Evolutionary conservation across 1,140 invertebrate genomes (phyloP).

Genomic region (Lasioglossum albipes): DNA sequence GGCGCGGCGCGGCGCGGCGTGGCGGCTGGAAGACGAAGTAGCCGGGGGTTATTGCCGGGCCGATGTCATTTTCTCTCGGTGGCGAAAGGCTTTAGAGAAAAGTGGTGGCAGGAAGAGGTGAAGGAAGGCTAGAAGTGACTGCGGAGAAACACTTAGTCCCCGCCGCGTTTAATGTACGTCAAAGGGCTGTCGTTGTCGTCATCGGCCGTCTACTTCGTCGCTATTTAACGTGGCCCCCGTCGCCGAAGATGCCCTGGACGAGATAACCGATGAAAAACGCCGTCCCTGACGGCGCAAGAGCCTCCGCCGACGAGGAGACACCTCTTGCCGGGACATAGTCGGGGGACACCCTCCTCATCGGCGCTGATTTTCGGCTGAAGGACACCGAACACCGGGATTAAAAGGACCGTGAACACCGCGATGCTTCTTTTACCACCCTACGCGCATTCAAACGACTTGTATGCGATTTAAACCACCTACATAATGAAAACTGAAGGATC

Average conservation of each 20-base stretch:
- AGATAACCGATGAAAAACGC: constrained; percentile 68
- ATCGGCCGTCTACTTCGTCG: constrained; percentile 37
- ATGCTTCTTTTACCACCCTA: constrained; percentile 22
- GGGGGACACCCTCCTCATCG: neutral
- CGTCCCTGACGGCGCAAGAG: constrained; percentile 13
- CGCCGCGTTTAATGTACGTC: constrained; percentile 70
- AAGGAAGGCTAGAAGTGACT: constrained; percentile 50
- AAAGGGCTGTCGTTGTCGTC: constrained; percentile 65
- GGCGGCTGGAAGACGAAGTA: constrained; percentile 26
- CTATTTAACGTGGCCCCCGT: constrained; percentile 64
- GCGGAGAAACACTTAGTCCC: constrained; percentile 68
- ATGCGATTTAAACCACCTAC: neutral
- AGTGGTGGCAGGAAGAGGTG: constrained; percentile 41
- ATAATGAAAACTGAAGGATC: too few relatives aligned
- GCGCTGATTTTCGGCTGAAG: neutral
- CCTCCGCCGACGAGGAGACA: neutral
- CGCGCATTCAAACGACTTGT: constrained; percentile 8
- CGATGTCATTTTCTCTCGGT: constrained; percentile 48
- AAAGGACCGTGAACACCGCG: constrained; percentile 17
- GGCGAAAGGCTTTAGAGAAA: constrained; percentile 52
- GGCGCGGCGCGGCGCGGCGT: too few relatives aligned
- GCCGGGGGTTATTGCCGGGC: constrained; percentile 40
- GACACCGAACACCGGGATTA: constrained; percentile 29
- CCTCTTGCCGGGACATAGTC: neutral
- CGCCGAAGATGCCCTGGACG: constrained; percentile 56